Base-by-base conservation (phyloP, 2,888 invertebrate species). In the Eremobia ochroleuca region DNA sequence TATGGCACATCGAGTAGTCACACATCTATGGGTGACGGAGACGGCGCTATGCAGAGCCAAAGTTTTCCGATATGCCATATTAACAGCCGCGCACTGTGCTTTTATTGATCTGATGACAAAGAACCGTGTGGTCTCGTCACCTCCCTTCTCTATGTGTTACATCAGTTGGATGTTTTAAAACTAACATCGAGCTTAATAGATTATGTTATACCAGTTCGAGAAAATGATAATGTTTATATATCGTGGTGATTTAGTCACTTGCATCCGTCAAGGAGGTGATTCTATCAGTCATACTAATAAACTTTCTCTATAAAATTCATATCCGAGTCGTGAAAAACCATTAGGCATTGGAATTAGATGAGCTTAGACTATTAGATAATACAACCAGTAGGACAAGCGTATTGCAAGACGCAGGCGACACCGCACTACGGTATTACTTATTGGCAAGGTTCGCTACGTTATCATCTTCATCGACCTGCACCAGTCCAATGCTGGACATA, bases 61-160 rank as follows among this genome's bases (percentile, higher is more conserved):
- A 66, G 13, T 4, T 25, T 31, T 31, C 1, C 31, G 46, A 69
- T 46, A 21, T 69, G 46, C 13, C 3, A 21, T 46, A 37, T 18
- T 21, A 25, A 66, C 67, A 13, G 68, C 21, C 3, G 43, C 13
- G 34, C 25, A n/a, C 31, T 46, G 18, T 28, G 18, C 6, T 13
- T n/a, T 40, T n/a, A 34, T 31, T 31, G n/a, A 73, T 34, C 13
- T 15, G 25, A 13, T 31, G 21, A n/a, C 43, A 34, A 73, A 40
- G 43, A 73, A 73, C 55, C 21, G 43, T 73, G 55, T 73, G 55
- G 21, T 73, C 66, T 8, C 28, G 21, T 43, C 28, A 4, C 31
- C 15, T 46, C 4, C 1, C 21, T 66, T 46, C 31, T 67, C 2
- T 49, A 13, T 21, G 21, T 2, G 25, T 31, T 25, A 25, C 31